Percentiles rank a stretch among this genome's conserved stretches.
Conservation (phyloP, 2,797 vertebrate species). For the Synanceia verrucosa region DNA sequence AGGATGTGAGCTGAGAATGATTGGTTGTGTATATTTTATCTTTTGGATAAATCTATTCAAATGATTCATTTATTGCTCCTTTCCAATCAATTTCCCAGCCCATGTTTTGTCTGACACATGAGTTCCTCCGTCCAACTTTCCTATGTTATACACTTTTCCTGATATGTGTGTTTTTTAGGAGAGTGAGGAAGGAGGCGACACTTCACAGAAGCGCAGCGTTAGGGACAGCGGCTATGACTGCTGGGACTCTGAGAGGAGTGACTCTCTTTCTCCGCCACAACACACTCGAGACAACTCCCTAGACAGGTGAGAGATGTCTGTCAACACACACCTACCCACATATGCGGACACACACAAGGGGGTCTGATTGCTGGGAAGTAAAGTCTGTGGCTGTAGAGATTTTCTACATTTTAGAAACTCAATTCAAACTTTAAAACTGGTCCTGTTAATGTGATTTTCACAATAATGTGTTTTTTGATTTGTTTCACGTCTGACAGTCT, state of each 20-base stretch:
- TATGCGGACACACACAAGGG: not conserved
- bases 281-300: constrained; percentile 96
- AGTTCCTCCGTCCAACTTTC: not conserved
- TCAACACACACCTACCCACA: not conserved
- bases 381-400: not conserved
- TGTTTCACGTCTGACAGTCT: constrained; percentile 83
- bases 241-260: constrained; percentile 96
- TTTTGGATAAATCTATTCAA: not conserved
- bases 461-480: not conserved
- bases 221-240: constrained; percentile 98
- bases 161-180: constrained; percentile 78
- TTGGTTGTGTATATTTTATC: not conserved
- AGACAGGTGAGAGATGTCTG: constrained; percentile 84
- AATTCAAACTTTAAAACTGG: not conserved
- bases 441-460: not conserved
- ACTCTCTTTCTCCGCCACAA: constrained; percentile 93
- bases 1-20: constrained; percentile 17
- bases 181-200: constrained; percentile 87
- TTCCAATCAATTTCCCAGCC: not conserved
- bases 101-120: not conserved
- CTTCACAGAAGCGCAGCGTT: constrained; percentile 88
- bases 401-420: not conserved
- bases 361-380: not conserved
- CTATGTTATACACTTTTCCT: not conserved
- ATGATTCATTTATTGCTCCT: not conserved